These are phyloP conservation scores for Coecobrya sp. DNA, from an alignment of 2,888 invertebrate genomes.

Conservation along the genomic window DNA sequence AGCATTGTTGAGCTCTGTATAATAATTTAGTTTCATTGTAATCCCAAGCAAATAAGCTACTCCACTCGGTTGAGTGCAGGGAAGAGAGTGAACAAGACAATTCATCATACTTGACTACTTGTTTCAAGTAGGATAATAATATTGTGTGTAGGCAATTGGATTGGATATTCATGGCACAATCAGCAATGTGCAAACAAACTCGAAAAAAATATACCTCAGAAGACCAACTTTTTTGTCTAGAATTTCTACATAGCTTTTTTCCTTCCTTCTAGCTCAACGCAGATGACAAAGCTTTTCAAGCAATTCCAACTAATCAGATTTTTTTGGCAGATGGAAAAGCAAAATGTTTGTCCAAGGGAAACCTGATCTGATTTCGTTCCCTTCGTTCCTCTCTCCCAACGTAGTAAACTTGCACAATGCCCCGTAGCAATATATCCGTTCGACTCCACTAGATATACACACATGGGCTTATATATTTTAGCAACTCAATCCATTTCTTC, in stretches of 20 bases:
- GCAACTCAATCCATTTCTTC: slow-evolving; percentile 44
- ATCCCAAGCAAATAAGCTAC: not conserved
- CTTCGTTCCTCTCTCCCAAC: slow-evolving; percentile 14
- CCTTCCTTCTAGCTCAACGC: not conserved
- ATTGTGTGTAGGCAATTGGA: slow-evolving; percentile 47
- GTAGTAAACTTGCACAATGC: slow-evolving; percentile 82
- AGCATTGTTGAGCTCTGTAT: not conserved
- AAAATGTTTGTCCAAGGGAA: slow-evolving; percentile 86
- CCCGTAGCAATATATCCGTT: slow-evolving; percentile 82
- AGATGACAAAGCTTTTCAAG: slow-evolving; percentile 15
- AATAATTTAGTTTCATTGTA: too few relatives aligned
- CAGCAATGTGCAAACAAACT: slow-evolving; percentile 74
- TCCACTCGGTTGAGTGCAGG: not conserved
- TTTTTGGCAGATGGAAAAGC: slow-evolving; percentile 86
- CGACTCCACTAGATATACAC: slow-evolving; percentile 67
- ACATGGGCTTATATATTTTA: not conserved
- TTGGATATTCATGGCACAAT: slow-evolving; percentile 86
- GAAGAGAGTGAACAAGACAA: not conserved
- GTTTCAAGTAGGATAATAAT: slow-evolving; percentile 35
- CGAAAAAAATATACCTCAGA: not conserved
- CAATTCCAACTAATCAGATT: slow-evolving; percentile 85
- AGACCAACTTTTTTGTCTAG: slow-evolving; percentile 45
- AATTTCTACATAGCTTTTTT: not conserved
- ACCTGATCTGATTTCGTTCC: slow-evolving; percentile 81
- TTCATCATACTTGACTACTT: slow-evolving; percentile 65